Evolutionary conservation across 2,113 vertebrate genomes (phyloP).

Genomic region (Phasianus colchicus): DNA sequence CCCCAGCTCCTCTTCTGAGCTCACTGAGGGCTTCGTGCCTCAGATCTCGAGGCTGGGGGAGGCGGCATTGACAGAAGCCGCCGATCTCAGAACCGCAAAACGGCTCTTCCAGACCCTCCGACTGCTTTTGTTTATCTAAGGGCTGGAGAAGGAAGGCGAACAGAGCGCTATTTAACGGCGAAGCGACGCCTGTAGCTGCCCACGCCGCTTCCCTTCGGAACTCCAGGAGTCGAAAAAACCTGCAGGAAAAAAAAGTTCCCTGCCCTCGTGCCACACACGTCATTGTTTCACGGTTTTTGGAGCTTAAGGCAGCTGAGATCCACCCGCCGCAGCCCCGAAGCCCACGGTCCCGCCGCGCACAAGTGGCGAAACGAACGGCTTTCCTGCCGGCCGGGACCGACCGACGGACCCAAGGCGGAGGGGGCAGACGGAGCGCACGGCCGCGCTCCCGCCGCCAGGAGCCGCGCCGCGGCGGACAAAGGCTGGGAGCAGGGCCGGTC

Average conservation of each 20-base stretch:
- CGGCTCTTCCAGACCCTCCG: accelerated
- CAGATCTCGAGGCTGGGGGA: background rate
- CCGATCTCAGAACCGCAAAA: background rate
- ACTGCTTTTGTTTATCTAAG: background rate
- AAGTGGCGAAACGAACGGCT: accelerated
- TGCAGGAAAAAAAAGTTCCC: background rate
- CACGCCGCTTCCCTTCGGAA: background rate
- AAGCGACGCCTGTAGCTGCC: background rate
- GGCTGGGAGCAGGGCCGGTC: background rate
- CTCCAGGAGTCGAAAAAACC: background rate
- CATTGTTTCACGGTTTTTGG: background rate
- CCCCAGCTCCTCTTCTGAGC: background rate
- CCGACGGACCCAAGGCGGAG: too few species aligned
- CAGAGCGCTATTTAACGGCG: background rate
- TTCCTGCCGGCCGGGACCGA: background rate
- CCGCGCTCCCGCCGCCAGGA: background rate
- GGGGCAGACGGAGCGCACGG: background rate
- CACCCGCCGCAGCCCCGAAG: background rate
- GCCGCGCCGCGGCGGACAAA: too few species aligned
- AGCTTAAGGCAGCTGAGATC: background rate
- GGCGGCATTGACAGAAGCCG: background rate
- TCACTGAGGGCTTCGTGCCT: background rate
- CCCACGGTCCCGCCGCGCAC: background rate
- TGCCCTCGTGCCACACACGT: background rate
- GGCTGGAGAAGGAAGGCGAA: background rate